Base-by-base conservation (phyloP, 2,888 invertebrate genomes). In the Seira ritae region DNA sequence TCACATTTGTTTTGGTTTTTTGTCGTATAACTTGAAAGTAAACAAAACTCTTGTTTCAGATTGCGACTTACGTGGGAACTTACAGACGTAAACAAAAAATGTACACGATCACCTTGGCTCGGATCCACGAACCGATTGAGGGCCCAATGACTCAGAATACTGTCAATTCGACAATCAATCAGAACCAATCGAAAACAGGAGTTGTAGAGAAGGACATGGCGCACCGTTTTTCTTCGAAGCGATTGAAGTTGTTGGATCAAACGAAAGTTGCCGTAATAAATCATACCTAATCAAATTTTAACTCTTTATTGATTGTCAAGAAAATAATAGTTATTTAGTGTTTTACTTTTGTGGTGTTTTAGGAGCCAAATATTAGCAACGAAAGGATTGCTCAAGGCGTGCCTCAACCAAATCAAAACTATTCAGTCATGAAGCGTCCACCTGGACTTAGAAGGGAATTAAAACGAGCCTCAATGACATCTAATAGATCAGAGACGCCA, bases 21-120 rank as follows among this genome's bases (percentile, higher is more conserved):
- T 42, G 4, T 12, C 42, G 12, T 42, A 12, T 42, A 4, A 8
- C 12, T 42, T 8, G 12, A 12, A 12, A 42, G 12, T 4, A 42
- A 42, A 42, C 12, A 42, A 42, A 8, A 42, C 12, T 22, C 55
- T 69, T 37, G 1, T 31, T 76, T 10, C 19, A 86, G 86, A 83
- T 86, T 62, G 80, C 74, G 0, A 84, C 84, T 4, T 84, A 84
- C 37, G 84, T 86, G 2, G 75, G 42, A 60, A 80, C 80, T 0
- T 67, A 80, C 12, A 84, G 76, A 19, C 60, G 79, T 17, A 69
- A 83, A 37, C 62, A 80, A 46, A 86, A 84, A 42, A 80, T 80
- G 0, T 84, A 86, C 23, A 77, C 77, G 3, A 80, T 86, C 1
- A 83, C 82, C 8, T 71, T 86, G 37, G 83, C 84, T 22, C 79